Base-by-base conservation (phyloP, 2,888 invertebrate species). In the Clanis bilineata region DNA sequence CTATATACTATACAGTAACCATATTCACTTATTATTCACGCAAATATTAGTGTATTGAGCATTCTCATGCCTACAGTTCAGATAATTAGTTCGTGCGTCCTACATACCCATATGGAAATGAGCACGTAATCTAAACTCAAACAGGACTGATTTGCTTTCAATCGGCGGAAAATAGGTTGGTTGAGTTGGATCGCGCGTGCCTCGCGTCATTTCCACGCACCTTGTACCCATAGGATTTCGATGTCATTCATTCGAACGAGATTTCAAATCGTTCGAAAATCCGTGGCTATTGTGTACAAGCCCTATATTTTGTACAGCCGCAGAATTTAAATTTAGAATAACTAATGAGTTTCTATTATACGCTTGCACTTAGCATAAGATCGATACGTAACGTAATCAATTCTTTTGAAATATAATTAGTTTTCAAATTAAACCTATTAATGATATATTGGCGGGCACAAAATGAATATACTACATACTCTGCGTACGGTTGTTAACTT, bases 91-190 rank as follows among this genome's bases (percentile, higher is more conserved):
- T 51, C 51, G 51, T 28, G 47, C 51, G 39, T n/a, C 39, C 39
- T 4, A 63, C 66, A 69, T 73, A 75, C 74, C 76, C 77, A 79
- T 77, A 78, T 76, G 76, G 75, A 76, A 78, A 80, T 78, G 72
- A 76, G 74, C 70, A 76, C 74, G 76, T 80, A 81, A 82, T 77
- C 77, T 73, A 71, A 79, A 73, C 69, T 70, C 73, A 72, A 80
- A 77, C 76, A 70, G 68, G 71, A 70, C 64, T 74, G 73, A 76
- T 76, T 77, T 82, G 80, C 74, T 72, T 73, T 74, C 75, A 73
- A 74, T 80, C 70, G 70, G 64, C 58, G 64, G 73, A 72, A 74
- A 70, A 71, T 76, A 67, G 72, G 72, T 63, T 71, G 68, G 32
- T 32, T 15, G 21, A 43, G 56, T 56, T 55, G 64, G 62, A 64